Evolutionary conservation across 1,140 invertebrate genomes (phyloP), one percentile per base, ranked within the genome.

Genomic region (Venustaconcha ellipsiformis): DNA sequence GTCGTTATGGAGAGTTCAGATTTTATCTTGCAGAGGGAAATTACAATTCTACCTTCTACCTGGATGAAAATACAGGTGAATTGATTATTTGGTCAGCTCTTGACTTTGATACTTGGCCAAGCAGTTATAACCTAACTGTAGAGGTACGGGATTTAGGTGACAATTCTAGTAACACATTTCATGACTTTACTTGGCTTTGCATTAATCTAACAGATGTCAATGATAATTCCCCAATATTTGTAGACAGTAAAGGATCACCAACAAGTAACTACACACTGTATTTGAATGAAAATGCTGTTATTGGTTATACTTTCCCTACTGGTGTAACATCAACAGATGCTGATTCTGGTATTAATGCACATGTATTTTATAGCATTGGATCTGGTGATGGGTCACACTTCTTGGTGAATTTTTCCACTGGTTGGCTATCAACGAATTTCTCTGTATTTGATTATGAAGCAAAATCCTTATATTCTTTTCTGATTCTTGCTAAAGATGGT

Each of bases 161-260:
- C 13, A 74, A 72, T 64, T 67, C 23, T n/a, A 64, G 37, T 18
- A 76, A 73, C 65, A 77, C 75, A 67, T 57, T 63, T 60, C 75
- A 77, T 12, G 69, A 69, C 17, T 82, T 80, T 15, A 70, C 76
- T 37, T 78, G 74, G 14, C 63, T 85, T n/a, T 76, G 72, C 14
- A 70, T 89, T 14, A 56, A 66, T 26, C 60, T 88, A 14, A 65
- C 62, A 94, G 97, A 99, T 88, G 91, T 97, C 23, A 98, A 99
- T 88, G 97, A 99, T 91, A 48, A 48, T 48, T 48, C 37, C 37
- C 37, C 37, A 48, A 48, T 8, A 48, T 48, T 8, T 48, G 37
- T 48, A 48, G 37, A 48, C 37, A 48, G 37, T 48, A 48, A 11
- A 0, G 37, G 37, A 6, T 48, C 37, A 48, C 6, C 37, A 48